Evolutionary conservation across 2,888 invertebrate species (phyloP), one percentile per base, ranked within the genome.

Genomic region (Xanthorhoe spadicearia): DNA sequence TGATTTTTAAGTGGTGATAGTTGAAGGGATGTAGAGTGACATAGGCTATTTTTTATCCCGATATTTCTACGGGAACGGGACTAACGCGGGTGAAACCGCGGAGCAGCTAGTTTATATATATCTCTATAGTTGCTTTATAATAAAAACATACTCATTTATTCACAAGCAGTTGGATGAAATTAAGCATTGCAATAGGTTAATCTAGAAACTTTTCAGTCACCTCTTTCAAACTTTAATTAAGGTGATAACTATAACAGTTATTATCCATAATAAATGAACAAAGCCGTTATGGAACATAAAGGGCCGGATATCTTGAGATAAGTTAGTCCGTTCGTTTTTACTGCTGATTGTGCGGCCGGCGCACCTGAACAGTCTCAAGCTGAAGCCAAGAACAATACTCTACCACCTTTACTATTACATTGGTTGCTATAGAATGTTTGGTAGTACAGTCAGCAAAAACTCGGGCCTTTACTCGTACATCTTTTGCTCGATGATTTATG

Each of bases 311-410:
- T 81, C 81, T 82, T 82, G 72, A 77, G 51, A 59, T 59, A 52
- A 78, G 80, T 80, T 81, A 51, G 81, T 84, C 79, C 85, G 81
- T 89, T 86, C 80, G 80, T 83, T 89, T 90, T 90, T 89, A 91
- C 87, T 90, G 90, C 90, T 87, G 87, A 90, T 90, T 89, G 88
- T 85, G 84, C 79, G 83, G 82, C 76, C 77, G 76, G 79, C 82
- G 84, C 91, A 91, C 90, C 91, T 90, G 91, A 79, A 88, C 80
- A 72, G 72, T 75, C 67, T 66, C 70, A 69, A 73, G 72, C 49
- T 72, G 69, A 74, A 71, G 23, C 61, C 54, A 13, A 43, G 4
- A 13, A 13, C 38, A 13, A 43, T 13, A 13, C 38, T 43, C 38
- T 13, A 43, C 38, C 10, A 48, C 7, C 48, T 48, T 17, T 43